Base-by-base conservation (phyloP, 1,140 invertebrate genomes). In the Drepana arcuata region DNA sequence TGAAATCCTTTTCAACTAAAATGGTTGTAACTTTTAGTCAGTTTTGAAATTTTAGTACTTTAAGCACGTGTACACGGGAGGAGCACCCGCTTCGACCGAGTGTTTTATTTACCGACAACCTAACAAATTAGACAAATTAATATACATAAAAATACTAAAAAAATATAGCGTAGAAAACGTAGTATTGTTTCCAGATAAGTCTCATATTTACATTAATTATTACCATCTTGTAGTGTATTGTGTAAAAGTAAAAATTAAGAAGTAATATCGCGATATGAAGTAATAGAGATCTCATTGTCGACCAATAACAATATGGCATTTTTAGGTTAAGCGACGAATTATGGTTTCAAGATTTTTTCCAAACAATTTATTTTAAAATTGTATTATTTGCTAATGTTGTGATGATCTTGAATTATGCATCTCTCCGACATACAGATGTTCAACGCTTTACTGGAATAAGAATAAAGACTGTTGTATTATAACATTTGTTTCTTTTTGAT, bases 401-500 rank as follows among this genome's bases (percentile, higher is more conserved):
- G 60, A 69, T 67, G 53, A 70, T 69, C 43, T 51, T 64, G 56
- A 44, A 72, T 57, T 66, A 42, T 59, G 47, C 58, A 54, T 62
- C 56, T 63, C 55, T 53, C 52, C 18, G 18, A 21, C n/a, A n/a
- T 21, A 56, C 63, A 62, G 62, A 73, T 68, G 63, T 66, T 60
- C 49, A 68, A 67, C 66, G 71, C 67, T 74, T 77, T 78, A 77
- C 64, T 57, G 60, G 67, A 72, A 73, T 80, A 80, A 75, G 63
- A 81, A 81, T 78, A 81, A 81, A 81, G 77, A 81, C 77, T 81
- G 77, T 81, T 78, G 74, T 78, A 81, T 66, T 75, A 81, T 77
- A 79, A 66, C 62, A 56, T 56, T 68, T 56, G 51, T 68, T 65
- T 66, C 54, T 42, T 61, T 67, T 69, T 51, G 68, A 69, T 69